These are phyloP conservation scores for Thysanoteuthis rhombus DNA, from an alignment of 2,888 invertebrate species.

Conservation along the genomic window DNA sequence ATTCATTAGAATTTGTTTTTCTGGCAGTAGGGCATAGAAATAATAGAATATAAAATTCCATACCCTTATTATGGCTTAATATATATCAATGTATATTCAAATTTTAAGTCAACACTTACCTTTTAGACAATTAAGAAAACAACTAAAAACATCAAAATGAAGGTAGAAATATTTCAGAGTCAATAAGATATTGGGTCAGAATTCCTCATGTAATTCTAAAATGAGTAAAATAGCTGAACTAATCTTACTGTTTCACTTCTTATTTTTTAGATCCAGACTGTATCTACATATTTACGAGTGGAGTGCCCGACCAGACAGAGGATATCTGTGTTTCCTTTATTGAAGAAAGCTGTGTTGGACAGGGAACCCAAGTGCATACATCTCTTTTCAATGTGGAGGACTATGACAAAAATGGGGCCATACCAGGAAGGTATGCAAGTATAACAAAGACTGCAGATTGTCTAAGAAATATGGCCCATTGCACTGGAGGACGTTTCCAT, in stretches of 20 bases:
- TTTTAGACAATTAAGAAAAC: no score
- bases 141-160: no score
- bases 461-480: conserved; percentile 65
- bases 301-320: conserved; percentile 66
- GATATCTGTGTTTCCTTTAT: conserved; percentile 61
- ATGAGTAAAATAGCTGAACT: background rate
- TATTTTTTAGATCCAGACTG: conserved; percentile 61
- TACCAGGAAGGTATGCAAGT: conserved; percentile 67
- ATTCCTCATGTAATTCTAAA: no score
- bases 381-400: conserved; percentile 68
- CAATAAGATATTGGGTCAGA: no score
- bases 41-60: no score
- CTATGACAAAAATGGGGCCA: conserved; percentile 65
- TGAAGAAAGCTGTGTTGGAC: conserved; percentile 61
- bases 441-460: conserved; percentile 67
- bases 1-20: no score
- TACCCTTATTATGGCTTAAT: no score
- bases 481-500: conserved; percentile 66
- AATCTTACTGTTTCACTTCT: background rate
- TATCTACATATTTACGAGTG: conserved; percentile 67
- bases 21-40: no score
- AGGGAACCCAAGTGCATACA: conserved; percentile 59
- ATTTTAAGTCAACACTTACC: no score
- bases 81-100: no score
- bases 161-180: no score